phyloP scores from a whole-genome alignment of 2,113 vertebrate species.

The Archocentrus centrarchus region DNA sequence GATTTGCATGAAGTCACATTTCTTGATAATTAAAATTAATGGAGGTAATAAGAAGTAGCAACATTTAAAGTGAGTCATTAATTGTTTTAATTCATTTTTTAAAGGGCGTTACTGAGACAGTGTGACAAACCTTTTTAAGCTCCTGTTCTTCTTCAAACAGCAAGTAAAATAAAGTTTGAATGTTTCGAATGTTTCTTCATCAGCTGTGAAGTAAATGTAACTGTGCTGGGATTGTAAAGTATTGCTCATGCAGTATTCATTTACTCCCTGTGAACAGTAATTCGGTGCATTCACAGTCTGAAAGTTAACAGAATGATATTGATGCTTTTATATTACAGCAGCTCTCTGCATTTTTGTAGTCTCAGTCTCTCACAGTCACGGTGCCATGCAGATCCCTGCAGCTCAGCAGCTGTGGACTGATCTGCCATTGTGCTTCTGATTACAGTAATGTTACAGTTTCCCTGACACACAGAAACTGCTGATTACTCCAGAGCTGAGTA shows the following conservation, averaged over 20 bases:
- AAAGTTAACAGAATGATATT: background rate
- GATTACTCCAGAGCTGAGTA: background rate
- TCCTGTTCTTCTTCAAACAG: background rate
- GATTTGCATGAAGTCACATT: conserved; percentile 10
- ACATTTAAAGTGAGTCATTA: background rate
- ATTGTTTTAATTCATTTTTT: conserved; percentile 9
- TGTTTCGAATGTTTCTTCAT: background rate
- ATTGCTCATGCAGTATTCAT: background rate
- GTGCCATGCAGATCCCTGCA: too few relatives aligned
- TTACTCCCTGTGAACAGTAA: background rate
- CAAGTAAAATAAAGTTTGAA: background rate
- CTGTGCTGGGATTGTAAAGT: background rate
- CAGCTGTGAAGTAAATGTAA: background rate
- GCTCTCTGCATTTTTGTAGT: background rate
- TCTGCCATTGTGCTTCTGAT: too few relatives aligned
- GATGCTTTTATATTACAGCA: background rate
- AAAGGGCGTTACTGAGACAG: background rate
- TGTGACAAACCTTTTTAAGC: background rate
- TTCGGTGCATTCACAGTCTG: background rate
- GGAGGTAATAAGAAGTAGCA: background rate
- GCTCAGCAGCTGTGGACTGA: too few relatives aligned
- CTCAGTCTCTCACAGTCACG: background rate
- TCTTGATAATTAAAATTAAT: conserved; percentile 4
- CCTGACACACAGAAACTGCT: background rate
- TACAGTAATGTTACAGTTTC: background rate